A percentile compares a stretch with the other conserved stretches of the same genome.
These are phyloP conservation scores for Rhysida immarginata DNA, from an alignment of 1,140 invertebrate species.

Conservation along the genomic window DNA sequence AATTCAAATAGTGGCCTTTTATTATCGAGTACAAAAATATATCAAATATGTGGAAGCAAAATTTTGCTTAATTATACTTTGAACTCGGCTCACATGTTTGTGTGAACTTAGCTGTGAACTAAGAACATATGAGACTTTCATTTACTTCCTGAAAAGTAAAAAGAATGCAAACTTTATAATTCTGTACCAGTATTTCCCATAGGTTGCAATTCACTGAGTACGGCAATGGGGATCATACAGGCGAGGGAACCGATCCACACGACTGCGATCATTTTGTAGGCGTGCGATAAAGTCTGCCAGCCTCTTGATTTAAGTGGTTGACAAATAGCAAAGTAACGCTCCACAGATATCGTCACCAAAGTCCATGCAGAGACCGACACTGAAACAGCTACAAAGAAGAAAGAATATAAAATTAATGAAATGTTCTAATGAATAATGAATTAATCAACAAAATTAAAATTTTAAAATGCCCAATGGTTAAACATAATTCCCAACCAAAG, in stretches of 20 bases:
- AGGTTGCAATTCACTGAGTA: conserved; percentile 45
- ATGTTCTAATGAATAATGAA: too few species aligned
- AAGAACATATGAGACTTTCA: not conserved
- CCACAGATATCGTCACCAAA: conserved; percentile 71
- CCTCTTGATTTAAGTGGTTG: conserved; percentile 61
- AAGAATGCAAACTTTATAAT: too few species aligned
- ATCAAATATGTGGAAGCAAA: not conserved
- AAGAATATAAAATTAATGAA: too few species aligned
- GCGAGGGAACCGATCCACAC: conserved; percentile 54
- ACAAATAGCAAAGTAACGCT: conserved; percentile 83
- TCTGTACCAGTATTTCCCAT: conserved; percentile 37
- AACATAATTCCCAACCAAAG: too few species aligned
- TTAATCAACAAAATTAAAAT: too few species aligned
- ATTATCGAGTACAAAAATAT: too few species aligned
- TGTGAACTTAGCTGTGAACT: too few species aligned
- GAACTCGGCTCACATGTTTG: too few species aligned
- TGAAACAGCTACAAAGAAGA: conserved; percentile 50
- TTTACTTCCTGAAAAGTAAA: not conserved
- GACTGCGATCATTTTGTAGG: conserved; percentile 67
- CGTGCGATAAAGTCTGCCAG: conserved; percentile 80
- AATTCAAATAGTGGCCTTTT: too few species aligned
- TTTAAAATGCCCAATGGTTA: too few species aligned
- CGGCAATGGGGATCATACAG: conserved; percentile 51
- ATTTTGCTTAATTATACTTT: too few species aligned
- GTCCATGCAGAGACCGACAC: conserved; percentile 78